These are phyloP conservation scores for Todiramphus saurophagus DNA, from an alignment of 2,113 vertebrate genomes.

Conservation along the genomic window DNA sequence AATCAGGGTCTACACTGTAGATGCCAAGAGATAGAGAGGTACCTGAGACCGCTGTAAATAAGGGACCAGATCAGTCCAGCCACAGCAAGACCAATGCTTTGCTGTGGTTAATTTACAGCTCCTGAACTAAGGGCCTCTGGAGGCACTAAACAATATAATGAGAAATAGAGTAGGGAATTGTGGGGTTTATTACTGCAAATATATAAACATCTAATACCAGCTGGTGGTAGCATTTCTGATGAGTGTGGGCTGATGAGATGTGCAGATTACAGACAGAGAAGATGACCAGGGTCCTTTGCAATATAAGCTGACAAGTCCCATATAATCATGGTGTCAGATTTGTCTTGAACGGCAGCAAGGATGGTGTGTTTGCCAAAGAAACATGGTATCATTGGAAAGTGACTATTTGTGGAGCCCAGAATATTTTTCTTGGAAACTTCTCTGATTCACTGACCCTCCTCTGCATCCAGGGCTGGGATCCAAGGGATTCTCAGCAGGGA, in stretches of 20 bases:
- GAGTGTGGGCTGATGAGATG: neutral
- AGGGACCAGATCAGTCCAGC: neutral
- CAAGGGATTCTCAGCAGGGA: neutral
- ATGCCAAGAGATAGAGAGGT: neutral
- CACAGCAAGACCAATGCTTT: neutral
- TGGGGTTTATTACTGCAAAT: neutral
- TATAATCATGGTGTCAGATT: neutral
- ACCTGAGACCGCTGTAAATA: neutral
- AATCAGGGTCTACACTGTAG: neutral
- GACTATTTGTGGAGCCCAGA: neutral
- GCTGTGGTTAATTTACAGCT: neutral
- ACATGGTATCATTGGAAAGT: neutral
- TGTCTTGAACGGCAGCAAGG: neutral
- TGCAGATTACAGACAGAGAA: neutral
- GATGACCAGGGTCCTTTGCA: neutral
- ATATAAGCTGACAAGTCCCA: neutral
- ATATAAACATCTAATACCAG: neutral
- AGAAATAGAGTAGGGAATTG: neutral
- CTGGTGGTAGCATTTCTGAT: neutral
- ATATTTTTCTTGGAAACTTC: neutral
- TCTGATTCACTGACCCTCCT: neutral
- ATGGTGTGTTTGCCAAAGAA: neutral
- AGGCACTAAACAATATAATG: neutral
- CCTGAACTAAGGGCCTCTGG: neutral
- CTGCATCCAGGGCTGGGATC: neutral